Percentiles rank a stretch among this genome's conserved stretches.
phyloP scores from a whole-genome alignment of 2,888 invertebrate species.

The Catocala nupta region DNA sequence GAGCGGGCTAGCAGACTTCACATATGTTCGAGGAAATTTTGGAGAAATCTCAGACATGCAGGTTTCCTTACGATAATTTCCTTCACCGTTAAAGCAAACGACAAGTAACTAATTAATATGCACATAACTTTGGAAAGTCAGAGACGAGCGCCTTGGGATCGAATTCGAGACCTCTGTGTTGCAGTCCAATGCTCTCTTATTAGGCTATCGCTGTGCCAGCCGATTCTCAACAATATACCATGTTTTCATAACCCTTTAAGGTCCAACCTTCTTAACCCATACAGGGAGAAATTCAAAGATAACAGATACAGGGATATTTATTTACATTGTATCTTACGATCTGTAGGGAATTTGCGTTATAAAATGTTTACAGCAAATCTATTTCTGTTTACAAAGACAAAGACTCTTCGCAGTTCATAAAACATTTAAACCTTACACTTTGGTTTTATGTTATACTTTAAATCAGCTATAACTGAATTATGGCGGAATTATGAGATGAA shows the following conservation, averaged over 20 bases:
- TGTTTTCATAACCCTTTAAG: background rate
- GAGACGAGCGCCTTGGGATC: too few relatives aligned
- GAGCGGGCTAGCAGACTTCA: too few relatives aligned
- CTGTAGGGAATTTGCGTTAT: background rate
- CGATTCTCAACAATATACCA: background rate
- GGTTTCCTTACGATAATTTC: too few relatives aligned
- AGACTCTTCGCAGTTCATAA: background rate
- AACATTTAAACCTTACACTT: background rate
- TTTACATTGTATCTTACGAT: background rate
- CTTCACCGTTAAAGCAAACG: too few relatives aligned
- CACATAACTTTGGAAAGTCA: too few relatives aligned
- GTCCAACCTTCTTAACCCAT: background rate
- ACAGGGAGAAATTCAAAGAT: conserved; percentile 5
- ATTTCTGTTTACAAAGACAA: background rate
- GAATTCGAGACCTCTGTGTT: too few relatives aligned
- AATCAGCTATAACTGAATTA: conserved; percentile 3
- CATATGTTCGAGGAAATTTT: too few relatives aligned
- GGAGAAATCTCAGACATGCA: too few relatives aligned
- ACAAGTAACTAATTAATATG: too few relatives aligned
- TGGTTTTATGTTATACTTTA: background rate
- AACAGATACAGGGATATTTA: conserved; percentile 2
- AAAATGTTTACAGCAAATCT: background rate
- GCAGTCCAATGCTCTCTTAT: too few relatives aligned
- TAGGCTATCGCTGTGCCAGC: background rate
- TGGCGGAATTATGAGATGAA: background rate